Evolutionary conservation across 1,140 invertebrate genomes (phyloP), one percentile per base, ranked within the genome.

Genomic region (Neomicropteryx cornuta): DNA sequence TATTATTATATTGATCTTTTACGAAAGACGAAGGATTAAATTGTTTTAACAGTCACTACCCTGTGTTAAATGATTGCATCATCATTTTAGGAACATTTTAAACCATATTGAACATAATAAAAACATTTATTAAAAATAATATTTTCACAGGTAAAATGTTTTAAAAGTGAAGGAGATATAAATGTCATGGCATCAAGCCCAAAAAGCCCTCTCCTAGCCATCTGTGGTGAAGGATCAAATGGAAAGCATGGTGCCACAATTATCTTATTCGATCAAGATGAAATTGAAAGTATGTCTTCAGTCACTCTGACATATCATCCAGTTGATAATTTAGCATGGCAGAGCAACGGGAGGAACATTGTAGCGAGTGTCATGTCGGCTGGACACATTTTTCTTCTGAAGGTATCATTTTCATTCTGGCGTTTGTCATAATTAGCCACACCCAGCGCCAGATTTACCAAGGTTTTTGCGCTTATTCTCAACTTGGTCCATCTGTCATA

Each of bases 381-480:
- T 14, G 65, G 65, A 19, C 60, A 66, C 43, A 54, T 68, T 14
- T 66, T 66, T 45, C 57, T 66, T 37, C 51, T 58, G 16, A 52
- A 60, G 49, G 65, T 66, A 39, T 31, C 33, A 5, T 28, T 24
- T 31, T 3, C 13, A 13, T 27, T 27, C 8, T 8, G 13, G 13
- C 8, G 8, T 27, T 8, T 8, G 13, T 27, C 8, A 27, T 27
- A 8, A 27, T 8, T 8, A 8, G 23, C 8, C 23, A 13, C 23
- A 8, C 13, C 8, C 8, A 13, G 23, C 23, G 13, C 23, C 23
- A 8, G 23, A 8, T 27, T 27, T 13, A 8, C 23, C 23, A n/a
- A n/a, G n/a, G n/a, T 27, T 27, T 13, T 13, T 13, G 23, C 23
- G 8, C 23, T 13, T 13, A 8, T 27, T 13, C 23, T 8, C 8